Evolutionary conservation across 2,888 invertebrate species (phyloP).

Genomic region (Perizoma affinitatum): DNA sequence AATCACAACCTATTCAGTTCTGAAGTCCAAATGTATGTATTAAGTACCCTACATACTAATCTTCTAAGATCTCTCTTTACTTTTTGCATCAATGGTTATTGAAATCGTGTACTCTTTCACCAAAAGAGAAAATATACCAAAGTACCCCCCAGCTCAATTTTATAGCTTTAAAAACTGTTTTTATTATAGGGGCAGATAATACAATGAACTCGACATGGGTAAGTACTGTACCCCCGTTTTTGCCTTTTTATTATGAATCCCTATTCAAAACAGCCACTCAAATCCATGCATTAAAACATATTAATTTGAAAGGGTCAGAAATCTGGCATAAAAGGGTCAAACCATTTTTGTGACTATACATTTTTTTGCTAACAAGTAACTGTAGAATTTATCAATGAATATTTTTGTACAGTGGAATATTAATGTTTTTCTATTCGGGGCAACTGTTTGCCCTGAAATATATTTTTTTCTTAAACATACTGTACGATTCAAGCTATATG

Average conservation of each 20-base stretch:
- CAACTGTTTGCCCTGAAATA: no score
- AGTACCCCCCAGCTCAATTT: neutral
- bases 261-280: slow-evolving; percentile 19
- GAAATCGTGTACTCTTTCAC: no score
- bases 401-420: no score
- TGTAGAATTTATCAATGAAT: slow-evolving; percentile 30
- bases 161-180: slow-evolving; percentile 10
- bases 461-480: no score
- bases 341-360: slow-evolving; percentile 33
- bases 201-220: slow-evolving; percentile 11
- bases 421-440: no score
- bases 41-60: no score
- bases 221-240: slow-evolving; percentile 4
- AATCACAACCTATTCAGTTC: no score
- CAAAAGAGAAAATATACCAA: neutral
- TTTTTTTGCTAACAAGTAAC: slow-evolving; percentile 22
- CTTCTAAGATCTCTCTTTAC: no score
- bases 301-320: slow-evolving; percentile 40
- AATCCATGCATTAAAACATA: slow-evolving; percentile 33
- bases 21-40: no score
- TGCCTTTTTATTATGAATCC: slow-evolving; percentile 9
- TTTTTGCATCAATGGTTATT: no score
- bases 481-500: no score
- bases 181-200: neutral
- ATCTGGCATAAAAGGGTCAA: slow-evolving; percentile 36